Conservation (phyloP, 2,113 vertebrate species). For the Rhinolophus ferrumequinum region DNA sequence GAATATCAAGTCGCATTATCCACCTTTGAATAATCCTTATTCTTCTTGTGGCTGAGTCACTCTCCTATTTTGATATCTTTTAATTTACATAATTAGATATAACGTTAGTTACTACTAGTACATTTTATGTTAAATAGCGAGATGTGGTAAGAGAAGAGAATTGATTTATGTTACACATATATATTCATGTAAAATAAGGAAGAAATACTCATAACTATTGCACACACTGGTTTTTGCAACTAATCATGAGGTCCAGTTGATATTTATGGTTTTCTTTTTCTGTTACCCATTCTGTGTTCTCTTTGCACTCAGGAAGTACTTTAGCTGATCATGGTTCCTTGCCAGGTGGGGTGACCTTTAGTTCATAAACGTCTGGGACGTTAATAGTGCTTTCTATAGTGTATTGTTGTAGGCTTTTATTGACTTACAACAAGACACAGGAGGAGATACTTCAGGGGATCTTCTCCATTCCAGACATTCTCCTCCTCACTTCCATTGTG, state of each 20-base stretch:
- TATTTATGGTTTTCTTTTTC: background rate
- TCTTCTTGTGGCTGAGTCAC: background rate
- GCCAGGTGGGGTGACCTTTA: background rate
- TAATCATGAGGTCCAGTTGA: background rate
- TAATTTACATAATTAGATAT: background rate
- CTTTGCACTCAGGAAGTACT: background rate
- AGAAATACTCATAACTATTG: background rate
- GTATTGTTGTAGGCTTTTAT: background rate
- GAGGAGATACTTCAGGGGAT: background rate
- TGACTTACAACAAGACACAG: background rate
- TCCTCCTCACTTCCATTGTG: background rate
- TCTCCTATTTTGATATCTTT: background rate
- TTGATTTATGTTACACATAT: background rate
- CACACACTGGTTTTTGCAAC: background rate
- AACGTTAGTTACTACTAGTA: background rate
- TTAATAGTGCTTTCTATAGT: background rate
- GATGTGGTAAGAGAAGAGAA: background rate
- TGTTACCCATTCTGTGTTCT: background rate
- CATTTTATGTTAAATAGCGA: background rate
- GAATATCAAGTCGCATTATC: background rate
- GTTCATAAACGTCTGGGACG: background rate
- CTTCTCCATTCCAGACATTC: background rate
- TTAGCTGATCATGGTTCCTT: background rate
- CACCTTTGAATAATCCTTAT: background rate
- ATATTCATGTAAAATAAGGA: background rate